Percentiles rank a stretch among this genome's conserved stretches.
Evolutionary conservation across 2,888 invertebrate species (phyloP).

Genomic region (Acronicta aceris): DNA sequence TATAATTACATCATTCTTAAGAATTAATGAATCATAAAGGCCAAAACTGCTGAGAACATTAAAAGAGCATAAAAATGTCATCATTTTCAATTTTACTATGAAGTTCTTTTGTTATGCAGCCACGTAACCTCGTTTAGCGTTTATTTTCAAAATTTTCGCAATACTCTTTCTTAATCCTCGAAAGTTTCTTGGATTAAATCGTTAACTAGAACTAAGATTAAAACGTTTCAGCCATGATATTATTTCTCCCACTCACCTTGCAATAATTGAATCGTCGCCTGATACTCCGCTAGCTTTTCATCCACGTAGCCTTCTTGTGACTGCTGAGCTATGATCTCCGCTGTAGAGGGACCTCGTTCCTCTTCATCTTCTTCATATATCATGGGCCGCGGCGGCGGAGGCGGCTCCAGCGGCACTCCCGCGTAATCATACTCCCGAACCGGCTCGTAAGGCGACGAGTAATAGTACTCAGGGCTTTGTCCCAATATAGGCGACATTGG

Average conservation of each 20-base stretch:
- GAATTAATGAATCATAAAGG: background rate
- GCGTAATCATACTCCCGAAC: slow-evolving; percentile 92
- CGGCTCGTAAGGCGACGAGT: slow-evolving; percentile 89
- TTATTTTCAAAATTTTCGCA: background rate
- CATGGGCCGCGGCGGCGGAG: slow-evolving; percentile 92
- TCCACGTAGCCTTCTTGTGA: slow-evolving; percentile 98
- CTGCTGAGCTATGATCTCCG: slow-evolving; percentile 97
- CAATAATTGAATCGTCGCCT: slow-evolving; percentile 96
- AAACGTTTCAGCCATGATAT: too few relatives aligned
- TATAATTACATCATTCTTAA: background rate
- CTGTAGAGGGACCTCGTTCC: slow-evolving; percentile 95
- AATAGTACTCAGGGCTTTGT: slow-evolving; percentile 90
- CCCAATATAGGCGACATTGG: slow-evolving; percentile 89
- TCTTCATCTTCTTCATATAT: slow-evolving; percentile 91
- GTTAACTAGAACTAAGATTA: too few relatives aligned
- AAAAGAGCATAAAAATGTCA: background rate
- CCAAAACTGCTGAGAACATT: background rate
- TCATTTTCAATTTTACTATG: background rate
- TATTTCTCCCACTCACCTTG: slow-evolving; percentile 91
- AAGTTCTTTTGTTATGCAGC: slow-evolving; percentile 1
- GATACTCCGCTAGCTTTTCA: slow-evolving; percentile 97
- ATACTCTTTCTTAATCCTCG: background rate
- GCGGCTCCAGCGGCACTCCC: slow-evolving; percentile 94
- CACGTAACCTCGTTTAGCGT: background rate
- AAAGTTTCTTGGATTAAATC: too few relatives aligned